A percentile compares a stretch with the other conserved stretches of the same genome.
Evolutionary conservation across 2,888 invertebrate species (phyloP).

Genomic region (Chloroclystis v-ata): DNA sequence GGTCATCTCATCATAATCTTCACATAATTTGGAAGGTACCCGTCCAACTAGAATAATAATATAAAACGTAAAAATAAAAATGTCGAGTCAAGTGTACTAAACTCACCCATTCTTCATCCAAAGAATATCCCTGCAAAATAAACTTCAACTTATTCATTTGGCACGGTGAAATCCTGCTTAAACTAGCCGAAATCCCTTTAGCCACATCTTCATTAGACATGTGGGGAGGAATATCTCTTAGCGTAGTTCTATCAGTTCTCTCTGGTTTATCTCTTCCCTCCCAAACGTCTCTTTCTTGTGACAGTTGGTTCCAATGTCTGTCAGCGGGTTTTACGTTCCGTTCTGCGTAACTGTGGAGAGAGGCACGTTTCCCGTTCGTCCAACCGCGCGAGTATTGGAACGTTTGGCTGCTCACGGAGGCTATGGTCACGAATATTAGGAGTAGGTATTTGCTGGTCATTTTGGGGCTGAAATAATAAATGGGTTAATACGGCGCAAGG

Average conservation of each 20-base stretch:
- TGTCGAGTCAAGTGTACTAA: too few species aligned
- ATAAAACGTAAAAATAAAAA: too few species aligned
- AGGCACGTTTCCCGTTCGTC: conserved; percentile 83
- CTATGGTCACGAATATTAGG: conserved; percentile 61
- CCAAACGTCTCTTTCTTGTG: too few species aligned
- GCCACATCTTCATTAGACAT: conserved; percentile 35
- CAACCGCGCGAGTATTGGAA: conserved; percentile 88
- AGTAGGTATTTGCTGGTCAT: conserved; percentile 56
- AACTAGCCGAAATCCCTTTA: conserved; percentile 26
- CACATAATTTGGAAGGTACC: too few species aligned
- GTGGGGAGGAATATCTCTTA: too few species aligned
- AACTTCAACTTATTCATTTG: conserved; percentile 72
- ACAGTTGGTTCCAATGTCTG: conserved; percentile 8
- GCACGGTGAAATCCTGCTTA: conserved; percentile 65
- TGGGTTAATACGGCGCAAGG: too few species aligned
- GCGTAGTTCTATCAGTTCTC: background rate
- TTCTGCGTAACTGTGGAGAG: conserved; percentile 13
- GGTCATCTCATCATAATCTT: too few species aligned
- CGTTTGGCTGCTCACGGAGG: conserved; percentile 79
- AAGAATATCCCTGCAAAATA: conserved; percentile 69
- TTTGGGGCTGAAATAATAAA: conserved; percentile 19
- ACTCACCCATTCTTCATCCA: conserved; percentile 56
- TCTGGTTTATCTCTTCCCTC: background rate
- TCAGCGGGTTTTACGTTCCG: conserved; percentile 11
- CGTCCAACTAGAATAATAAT: too few species aligned